Evolutionary conservation across 1,140 invertebrate genomes (phyloP).

Genomic region (Drosophila quadrilineata): DNA sequence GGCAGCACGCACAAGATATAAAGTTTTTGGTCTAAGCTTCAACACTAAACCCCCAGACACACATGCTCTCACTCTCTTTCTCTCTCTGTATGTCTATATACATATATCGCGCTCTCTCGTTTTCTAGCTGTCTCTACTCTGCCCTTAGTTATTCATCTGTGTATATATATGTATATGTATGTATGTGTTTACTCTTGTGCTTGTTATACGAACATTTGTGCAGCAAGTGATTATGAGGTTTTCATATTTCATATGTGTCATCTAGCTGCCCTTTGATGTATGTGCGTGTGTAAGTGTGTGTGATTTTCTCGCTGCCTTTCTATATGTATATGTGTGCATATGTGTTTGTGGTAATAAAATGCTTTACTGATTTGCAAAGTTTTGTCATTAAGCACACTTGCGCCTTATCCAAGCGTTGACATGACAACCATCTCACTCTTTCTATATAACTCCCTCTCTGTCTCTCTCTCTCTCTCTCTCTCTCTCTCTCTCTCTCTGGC

Average conservation of each 20-base stretch:
- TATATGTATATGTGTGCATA: slow-evolving; percentile 1
- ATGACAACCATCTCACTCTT: no score
- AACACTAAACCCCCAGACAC: neutral
- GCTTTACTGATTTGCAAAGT: slow-evolving; percentile 73
- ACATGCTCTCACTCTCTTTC: slow-evolving; percentile 7
- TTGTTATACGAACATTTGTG: slow-evolving; percentile 43
- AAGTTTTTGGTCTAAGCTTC: slow-evolving; percentile 42
- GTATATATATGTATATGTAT: no score
- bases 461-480: neutral
- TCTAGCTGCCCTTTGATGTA: slow-evolving; percentile 41
- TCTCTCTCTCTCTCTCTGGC: neutral
- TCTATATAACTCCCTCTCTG: neutral
- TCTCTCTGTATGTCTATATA: no score
- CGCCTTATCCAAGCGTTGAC: slow-evolving; percentile 33
- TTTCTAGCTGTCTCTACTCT: neutral
- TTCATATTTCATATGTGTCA: slow-evolving; percentile 47
- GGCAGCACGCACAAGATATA: slow-evolving; percentile 37
- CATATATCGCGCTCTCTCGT: no score
- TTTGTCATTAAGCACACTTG: slow-evolving; percentile 76
- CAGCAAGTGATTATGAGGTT: slow-evolving; percentile 65
- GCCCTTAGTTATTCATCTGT: no score
- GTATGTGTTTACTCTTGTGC: no score
- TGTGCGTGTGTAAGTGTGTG: slow-evolving; percentile 24
- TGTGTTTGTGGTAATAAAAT: slow-evolving; percentile 62
- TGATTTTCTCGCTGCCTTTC: neutral